Base-by-base conservation (phyloP, 2,113 vertebrate species). In the Bucco capensis region DNA sequence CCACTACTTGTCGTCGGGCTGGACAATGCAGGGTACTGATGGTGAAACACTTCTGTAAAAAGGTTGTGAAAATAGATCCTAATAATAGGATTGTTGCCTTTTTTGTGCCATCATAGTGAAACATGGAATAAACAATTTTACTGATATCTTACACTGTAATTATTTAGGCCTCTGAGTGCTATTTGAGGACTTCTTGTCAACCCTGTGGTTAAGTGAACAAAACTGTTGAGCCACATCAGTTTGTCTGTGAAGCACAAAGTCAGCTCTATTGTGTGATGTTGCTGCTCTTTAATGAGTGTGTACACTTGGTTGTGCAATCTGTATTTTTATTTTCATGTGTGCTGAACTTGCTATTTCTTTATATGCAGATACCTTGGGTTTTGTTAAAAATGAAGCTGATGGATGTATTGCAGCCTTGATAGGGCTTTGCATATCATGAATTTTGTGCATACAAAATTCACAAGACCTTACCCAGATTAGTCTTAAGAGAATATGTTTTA, bases 201-300 rank as follows among this genome's bases (percentile, higher is more conserved):
- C 46, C 15, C 10, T 4, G 2, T 76, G 61, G 61, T 73, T 75
- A 73, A 56, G 57, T 84, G 73, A 88, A 57, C 77, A 61, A 23
- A 86, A 35, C 56, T 19, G 3, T 35, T 65, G 70, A 83, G 71
- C 82, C 1, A 0, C 69, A 0, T 53, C 19, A 15, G 58, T 76
- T 93, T 27, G 91, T 18, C 82, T 92, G 62, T 87, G 84, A 95
- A 93, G 87, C 87, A 89, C 89, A 82, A 94, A 92, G 66, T 66
- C 37, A 51, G 14, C 53, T 37, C 44, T 65, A 66, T 75, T 65
- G 25, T 56, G 49, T 92, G 50, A 6, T 82, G 47, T 72, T 1
- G 53, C 83, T 93, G 50, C 77, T 88, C 19, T 77, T 93, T 49
- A 28, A 0, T 51, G 62, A 86, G 23, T 81, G 40, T 51, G 9